A percentile compares a stretch with the other conserved stretches of the same genome.
Conservation (phyloP, 2,113 vertebrate genomes). For the Heterotilapia buettikoferi region DNA sequence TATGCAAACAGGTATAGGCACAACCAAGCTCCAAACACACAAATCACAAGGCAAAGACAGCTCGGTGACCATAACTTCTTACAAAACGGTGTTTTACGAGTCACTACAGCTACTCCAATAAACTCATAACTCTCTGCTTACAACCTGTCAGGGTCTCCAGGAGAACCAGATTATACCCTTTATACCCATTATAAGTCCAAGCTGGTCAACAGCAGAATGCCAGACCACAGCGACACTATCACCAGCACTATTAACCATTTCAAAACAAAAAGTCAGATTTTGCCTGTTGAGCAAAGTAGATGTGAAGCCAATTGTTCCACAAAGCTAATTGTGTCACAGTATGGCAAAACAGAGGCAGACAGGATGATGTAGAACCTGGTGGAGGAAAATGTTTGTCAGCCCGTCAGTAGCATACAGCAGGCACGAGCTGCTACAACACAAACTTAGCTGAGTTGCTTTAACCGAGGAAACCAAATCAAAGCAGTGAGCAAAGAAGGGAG, state of each 20-base stretch:
- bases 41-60: neutral
- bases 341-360: neutral
- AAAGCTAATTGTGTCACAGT: neutral
- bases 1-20: neutral
- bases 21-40: neutral
- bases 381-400: neutral
- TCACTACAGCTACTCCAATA: neutral
- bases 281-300: neutral
- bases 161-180: neutral
- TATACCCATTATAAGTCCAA: neutral
- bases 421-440: neutral
- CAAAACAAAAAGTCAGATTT: neutral
- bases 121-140: neutral
- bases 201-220: neutral
- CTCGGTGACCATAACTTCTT: neutral
- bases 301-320: neutral
- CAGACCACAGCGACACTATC: neutral
- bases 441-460: neutral
- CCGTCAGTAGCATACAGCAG: neutral
- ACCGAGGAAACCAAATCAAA: neutral
- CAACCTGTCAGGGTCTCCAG: neutral
- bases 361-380: neutral
- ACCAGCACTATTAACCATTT: neutral
- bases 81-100: fast-evolving
- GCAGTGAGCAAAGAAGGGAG: neutral